phyloP scores from a whole-genome alignment of 2,888 invertebrate species.

The Lycaena phlaeas region DNA sequence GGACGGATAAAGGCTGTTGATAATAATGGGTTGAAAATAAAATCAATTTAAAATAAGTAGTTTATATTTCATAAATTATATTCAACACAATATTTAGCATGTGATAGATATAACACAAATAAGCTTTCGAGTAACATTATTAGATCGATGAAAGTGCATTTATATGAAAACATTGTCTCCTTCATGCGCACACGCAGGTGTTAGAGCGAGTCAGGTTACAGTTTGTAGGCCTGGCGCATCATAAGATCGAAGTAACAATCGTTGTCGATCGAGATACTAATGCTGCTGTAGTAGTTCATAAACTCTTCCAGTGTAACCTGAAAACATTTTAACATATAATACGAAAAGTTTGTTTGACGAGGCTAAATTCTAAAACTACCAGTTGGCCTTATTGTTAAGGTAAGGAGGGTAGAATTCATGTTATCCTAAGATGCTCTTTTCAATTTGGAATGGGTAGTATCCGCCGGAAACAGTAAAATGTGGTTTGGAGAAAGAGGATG shows the following conservation, averaged over 20 bases:
- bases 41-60: not conserved
- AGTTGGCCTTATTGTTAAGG: too few species aligned
- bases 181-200: not conserved
- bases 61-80: not conserved
- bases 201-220: constrained; percentile 63
- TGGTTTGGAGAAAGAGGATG: too few species aligned
- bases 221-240: constrained; percentile 93
- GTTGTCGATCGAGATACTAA: constrained; percentile 95
- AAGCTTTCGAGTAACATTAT: too few species aligned
- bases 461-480: too few species aligned
- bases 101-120: not conserved
- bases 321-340: constrained; percentile 37
- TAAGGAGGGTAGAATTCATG: too few species aligned
- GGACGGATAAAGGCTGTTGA: too few species aligned
- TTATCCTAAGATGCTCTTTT: too few species aligned
- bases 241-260: constrained; percentile 96
- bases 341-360: too few species aligned
- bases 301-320: constrained; percentile 96
- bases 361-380: too few species aligned
- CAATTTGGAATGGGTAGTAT: too few species aligned
- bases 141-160: not conserved
- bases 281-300: constrained; percentile 91
- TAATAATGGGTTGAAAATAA: too few species aligned
- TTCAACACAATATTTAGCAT: not conserved
- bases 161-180: not conserved